A percentile compares a stretch with the other conserved stretches of the same genome.
phyloP scores from a whole-genome alignment of 1,140 invertebrate species.

The Phymorhynchus buccinoides region DNA sequence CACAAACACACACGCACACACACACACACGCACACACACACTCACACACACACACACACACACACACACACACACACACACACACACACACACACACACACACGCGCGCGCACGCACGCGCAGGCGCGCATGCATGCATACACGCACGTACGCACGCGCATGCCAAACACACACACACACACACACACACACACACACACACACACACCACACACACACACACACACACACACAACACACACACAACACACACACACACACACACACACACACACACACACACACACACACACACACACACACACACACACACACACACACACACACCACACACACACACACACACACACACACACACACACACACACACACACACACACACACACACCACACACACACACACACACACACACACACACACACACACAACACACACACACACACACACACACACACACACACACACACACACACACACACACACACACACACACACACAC shows the following conservation, averaged over 20 bases:
- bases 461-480: conserved; percentile 24
- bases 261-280: conserved; percentile 19
- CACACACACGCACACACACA: conserved; percentile 18
- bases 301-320: background rate
- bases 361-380: background rate
- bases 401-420: no score
- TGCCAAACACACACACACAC: no score
- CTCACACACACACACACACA: background rate
- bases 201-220: no score
- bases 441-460: conserved; percentile 24
- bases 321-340: no score
- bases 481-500: conserved; percentile 10
- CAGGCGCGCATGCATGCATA: background rate
- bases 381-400: no score
- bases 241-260: no score
- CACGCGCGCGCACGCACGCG: background rate
- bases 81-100: conserved; percentile 21
- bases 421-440: no score
- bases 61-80: background rate
- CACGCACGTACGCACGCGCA: background rate
- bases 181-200: no score
- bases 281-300: background rate
- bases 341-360: conserved; percentile 14
- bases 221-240: no score
- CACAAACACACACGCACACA: no score